A percentile compares a stretch with the other conserved stretches of the same genome.
Conservation (phyloP, 2,797 vertebrate genomes). For the Alfaro cultratus region DNA sequence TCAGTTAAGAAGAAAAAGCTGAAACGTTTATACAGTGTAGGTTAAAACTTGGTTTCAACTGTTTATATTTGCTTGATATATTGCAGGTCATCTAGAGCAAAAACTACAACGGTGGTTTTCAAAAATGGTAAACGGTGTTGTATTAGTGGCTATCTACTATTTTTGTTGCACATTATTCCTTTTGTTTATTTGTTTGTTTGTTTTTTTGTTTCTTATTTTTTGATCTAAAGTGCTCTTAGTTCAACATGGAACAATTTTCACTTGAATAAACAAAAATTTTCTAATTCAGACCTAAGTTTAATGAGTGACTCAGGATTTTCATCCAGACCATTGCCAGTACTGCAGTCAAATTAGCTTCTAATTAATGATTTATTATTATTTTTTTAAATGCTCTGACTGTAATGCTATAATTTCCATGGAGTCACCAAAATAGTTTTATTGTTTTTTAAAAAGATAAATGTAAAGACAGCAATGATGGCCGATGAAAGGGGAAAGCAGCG, state of each 20-base stretch:
- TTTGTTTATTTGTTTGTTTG: background rate
- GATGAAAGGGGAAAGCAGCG: background rate
- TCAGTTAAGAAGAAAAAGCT: background rate
- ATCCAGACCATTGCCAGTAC: background rate
- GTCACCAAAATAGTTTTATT: background rate
- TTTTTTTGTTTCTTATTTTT: background rate
- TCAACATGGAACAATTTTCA: background rate
- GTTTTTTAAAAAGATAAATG: background rate
- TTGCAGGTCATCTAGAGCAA: background rate
- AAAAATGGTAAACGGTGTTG: background rate
- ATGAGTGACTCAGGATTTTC: background rate
- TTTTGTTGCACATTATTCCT: background rate
- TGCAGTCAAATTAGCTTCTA: background rate
- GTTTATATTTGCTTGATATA: background rate
- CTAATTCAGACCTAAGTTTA: background rate
- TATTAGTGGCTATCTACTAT: background rate
- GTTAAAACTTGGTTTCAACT: background rate
- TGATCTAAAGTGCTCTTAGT: background rate
- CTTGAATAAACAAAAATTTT: background rate
- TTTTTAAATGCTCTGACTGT: background rate
- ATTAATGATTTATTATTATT: no score
- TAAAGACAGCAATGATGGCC: background rate
- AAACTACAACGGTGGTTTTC: no score
- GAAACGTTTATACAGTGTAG: background rate
- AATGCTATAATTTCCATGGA: background rate